Conservation (phyloP, 2,888 invertebrate genomes). For the Andrena flavipes region DNA sequence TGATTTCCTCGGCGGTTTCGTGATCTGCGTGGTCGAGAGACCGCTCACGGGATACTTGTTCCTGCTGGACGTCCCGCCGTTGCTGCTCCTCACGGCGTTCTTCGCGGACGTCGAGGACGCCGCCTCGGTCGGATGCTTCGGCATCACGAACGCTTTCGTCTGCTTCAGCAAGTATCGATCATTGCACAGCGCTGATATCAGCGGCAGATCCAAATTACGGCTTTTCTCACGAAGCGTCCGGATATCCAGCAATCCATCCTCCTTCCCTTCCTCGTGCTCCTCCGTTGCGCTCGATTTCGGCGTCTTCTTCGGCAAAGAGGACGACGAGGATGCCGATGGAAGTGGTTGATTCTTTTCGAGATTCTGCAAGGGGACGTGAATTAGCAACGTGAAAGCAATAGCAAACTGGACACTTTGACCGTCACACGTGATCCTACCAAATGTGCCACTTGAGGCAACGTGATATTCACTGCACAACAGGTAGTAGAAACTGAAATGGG, state of each 20-base stretch:
- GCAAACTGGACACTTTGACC: too few relatives aligned
- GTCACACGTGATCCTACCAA: too few relatives aligned
- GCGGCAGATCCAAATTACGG: slow-evolving; percentile 94
- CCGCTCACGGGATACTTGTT: slow-evolving; percentile 90
- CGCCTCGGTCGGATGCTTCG: slow-evolving; percentile 87
- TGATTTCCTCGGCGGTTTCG: slow-evolving; percentile 87
- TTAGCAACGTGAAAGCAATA: too few relatives aligned
- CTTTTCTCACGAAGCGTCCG: slow-evolving; percentile 94
- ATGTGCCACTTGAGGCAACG: too few relatives aligned
- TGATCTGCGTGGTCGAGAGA: slow-evolving; percentile 87
- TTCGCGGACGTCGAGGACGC: slow-evolving; percentile 68
- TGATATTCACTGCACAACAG: too few relatives aligned
- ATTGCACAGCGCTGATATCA: slow-evolving; percentile 97
- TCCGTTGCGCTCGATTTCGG: slow-evolving; percentile 47
- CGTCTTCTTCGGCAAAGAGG: slow-evolving; percentile 63
- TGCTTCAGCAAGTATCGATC: slow-evolving; percentile 95
- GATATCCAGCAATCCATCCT: slow-evolving; percentile 88
- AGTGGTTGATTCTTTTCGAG: slow-evolving; percentile 81
- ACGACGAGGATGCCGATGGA: slow-evolving; percentile 74
- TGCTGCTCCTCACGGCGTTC: slow-evolving; percentile 66
- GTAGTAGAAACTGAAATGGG: too few relatives aligned
- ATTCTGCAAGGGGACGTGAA: slow-evolving; percentile 72
- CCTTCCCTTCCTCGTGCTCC: slow-evolving; percentile 70
- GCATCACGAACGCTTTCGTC: slow-evolving; percentile 94
- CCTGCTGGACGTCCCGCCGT: slow-evolving; percentile 81